These are phyloP conservation scores for Drosophila affinis DNA, from an alignment of 2,888 invertebrate species.

Conservation along the genomic window DNA sequence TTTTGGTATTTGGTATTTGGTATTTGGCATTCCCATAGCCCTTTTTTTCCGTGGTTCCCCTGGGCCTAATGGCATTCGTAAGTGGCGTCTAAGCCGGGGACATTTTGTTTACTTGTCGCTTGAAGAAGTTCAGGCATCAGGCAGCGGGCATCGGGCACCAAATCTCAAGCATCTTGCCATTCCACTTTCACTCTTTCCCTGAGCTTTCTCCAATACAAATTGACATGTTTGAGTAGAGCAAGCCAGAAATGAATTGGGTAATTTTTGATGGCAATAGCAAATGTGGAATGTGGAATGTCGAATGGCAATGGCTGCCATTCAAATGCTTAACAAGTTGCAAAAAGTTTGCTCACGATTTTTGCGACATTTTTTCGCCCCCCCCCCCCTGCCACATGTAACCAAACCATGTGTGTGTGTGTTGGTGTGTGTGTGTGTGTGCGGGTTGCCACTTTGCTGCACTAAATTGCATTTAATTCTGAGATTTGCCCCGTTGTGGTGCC, in stretches of 20 bases:
- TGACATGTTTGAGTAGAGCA: slow-evolving; percentile 62
- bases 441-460: slow-evolving; percentile 76
- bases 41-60: slow-evolving; percentile 35
- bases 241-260: slow-evolving; percentile 76
- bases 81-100: slow-evolving; percentile 65
- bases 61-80: slow-evolving; percentile 68
- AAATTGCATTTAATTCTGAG: slow-evolving; percentile 77
- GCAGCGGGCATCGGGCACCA: slow-evolving; percentile 25
- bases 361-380: slow-evolving; percentile 26
- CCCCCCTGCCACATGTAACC: slow-evolving; percentile 33
- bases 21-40: slow-evolving; percentile 25
- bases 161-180: slow-evolving; percentile 33
- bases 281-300: background rate
- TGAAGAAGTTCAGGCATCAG: slow-evolving; percentile 3
- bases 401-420: slow-evolving; percentile 41
- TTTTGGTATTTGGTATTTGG: background rate
- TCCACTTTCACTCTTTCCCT: slow-evolving; percentile 10
- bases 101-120: slow-evolving; percentile 65
- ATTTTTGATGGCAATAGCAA: slow-evolving; percentile 40
- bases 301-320: slow-evolving; percentile 24
- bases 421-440: slow-evolving; percentile 32
- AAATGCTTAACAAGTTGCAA: slow-evolving; percentile 41
- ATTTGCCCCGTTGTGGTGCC: slow-evolving; percentile 52
- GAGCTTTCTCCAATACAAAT: slow-evolving; percentile 55
- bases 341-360: slow-evolving; percentile 44